These are phyloP conservation scores for Drosophila parabipectinata DNA, from an alignment of 1,140 invertebrate genomes.

Conservation along the genomic window DNA sequence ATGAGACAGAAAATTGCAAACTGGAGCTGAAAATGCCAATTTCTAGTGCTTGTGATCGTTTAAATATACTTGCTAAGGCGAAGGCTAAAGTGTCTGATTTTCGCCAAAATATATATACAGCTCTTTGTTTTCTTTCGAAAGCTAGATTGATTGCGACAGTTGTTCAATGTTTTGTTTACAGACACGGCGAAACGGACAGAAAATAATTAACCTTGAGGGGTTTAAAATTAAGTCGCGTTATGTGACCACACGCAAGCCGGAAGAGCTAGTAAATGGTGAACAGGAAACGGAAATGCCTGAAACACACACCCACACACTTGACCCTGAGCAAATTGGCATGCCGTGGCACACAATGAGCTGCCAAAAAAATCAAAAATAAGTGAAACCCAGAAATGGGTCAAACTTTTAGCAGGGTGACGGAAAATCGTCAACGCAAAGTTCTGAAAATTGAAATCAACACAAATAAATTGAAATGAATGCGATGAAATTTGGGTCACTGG, in stretches of 20 bases:
- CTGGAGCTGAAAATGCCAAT: background rate
- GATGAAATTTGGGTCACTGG: constrained; percentile 66
- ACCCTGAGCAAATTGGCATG: constrained; percentile 25
- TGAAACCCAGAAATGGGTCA: constrained; percentile 41
- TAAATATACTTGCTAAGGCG: constrained; percentile 8
- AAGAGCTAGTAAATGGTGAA: constrained; percentile 25
- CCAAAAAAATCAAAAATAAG: constrained; percentile 20
- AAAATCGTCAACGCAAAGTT: constrained; percentile 45
- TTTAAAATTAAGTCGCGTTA: constrained; percentile 64
- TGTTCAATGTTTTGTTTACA: constrained; percentile 72
- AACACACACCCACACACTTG: constrained; percentile 16
- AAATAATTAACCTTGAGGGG: constrained; percentile 69
- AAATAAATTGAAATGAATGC: constrained; percentile 59
- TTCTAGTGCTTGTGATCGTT: background rate
- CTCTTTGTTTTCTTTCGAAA: constrained; percentile 38
- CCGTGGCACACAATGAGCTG: constrained; percentile 19
- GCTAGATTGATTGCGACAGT: constrained; percentile 73
- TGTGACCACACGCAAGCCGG: constrained; percentile 34
- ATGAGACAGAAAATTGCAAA: constrained; percentile 3
- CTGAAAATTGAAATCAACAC: constrained; percentile 60
- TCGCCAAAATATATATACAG: background rate
- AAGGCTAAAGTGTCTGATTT: constrained; percentile 12
- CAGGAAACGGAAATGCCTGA: constrained; percentile 65
- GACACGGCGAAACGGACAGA: constrained; percentile 14
- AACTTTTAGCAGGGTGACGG: constrained; percentile 44